Percentiles rank a stretch among this genome's conserved stretches.
phyloP scores from a whole-genome alignment of 2,888 invertebrate genomes.

The Pseudolycoriella hygida region DNA sequence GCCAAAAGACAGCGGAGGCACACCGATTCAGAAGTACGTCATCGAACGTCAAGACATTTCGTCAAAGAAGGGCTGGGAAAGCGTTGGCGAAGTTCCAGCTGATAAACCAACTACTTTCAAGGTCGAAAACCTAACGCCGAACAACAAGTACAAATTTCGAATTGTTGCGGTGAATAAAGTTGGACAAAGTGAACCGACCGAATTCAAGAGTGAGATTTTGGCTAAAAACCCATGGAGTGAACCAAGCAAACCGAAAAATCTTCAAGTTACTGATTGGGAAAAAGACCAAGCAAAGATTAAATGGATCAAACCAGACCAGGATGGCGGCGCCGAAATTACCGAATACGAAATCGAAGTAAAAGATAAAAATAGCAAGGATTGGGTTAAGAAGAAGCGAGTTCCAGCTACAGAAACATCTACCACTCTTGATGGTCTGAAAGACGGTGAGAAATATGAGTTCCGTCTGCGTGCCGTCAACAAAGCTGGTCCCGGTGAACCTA shows the following conservation, averaged over 20 bases:
- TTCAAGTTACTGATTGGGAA: constrained; percentile 83
- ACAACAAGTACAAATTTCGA: constrained; percentile 85
- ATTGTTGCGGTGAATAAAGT: constrained; percentile 83
- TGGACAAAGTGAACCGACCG: constrained; percentile 83
- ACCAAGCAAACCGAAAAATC: constrained; percentile 67
- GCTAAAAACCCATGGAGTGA: constrained; percentile 95
- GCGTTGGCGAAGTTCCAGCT: constrained; percentile 66
- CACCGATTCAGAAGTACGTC: constrained; percentile 74
- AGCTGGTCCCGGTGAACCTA: constrained; percentile 79
- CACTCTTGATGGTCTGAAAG: constrained; percentile 71
- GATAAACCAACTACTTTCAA: constrained; percentile 51
- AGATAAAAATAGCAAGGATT: constrained; percentile 73
- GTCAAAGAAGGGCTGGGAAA: constrained; percentile 79
- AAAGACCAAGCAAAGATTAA: constrained; percentile 82
- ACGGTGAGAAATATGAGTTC: constrained; percentile 87
- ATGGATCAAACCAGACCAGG: constrained; percentile 62
- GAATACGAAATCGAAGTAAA: constrained; percentile 86
- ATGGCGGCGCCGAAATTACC: constrained; percentile 84
- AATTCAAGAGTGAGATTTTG: constrained; percentile 69
- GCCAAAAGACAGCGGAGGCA: constrained; percentile 85
- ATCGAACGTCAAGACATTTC: constrained; percentile 86
- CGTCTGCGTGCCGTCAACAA: constrained; percentile 81
- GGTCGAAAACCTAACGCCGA: constrained; percentile 72
- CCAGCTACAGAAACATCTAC: constrained; percentile 70
- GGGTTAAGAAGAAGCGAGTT: constrained; percentile 87